Evolutionary conservation across 2,797 vertebrate species (phyloP).

Genomic region (Gymnopithys bicolor): DNA sequence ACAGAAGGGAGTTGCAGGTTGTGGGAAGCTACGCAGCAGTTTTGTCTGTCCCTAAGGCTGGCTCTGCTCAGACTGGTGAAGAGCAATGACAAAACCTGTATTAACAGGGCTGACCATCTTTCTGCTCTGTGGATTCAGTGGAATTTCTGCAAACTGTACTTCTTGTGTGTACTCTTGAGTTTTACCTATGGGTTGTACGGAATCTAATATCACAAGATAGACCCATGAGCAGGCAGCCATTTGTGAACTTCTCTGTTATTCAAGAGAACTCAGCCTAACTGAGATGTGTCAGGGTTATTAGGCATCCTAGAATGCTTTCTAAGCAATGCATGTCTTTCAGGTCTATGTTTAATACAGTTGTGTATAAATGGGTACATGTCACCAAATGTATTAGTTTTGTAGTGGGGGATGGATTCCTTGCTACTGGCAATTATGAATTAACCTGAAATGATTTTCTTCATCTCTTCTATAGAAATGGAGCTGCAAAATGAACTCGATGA

Average conservation of each 20-base stretch:
- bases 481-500: conserved; percentile 75
- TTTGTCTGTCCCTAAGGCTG: neutral
- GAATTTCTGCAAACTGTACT: neutral
- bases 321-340: neutral
- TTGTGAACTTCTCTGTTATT: neutral
- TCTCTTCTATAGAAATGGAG: conserved; percentile 82
- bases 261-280: neutral
- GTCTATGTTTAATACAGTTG: neutral
- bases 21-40: neutral
- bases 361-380: neutral
- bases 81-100: neutral
- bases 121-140: neutral
- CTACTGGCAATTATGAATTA: neutral
- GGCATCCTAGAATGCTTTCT: neutral
- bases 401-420: neutral
- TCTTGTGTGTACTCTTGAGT: neutral
- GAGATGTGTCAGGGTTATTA: neutral
- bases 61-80: neutral
- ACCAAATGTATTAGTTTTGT: neutral
- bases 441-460: neutral
- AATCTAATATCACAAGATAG: neutral
- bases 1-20: neutral
- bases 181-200: neutral
- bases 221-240: neutral
- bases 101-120: neutral